These are phyloP conservation scores for Geotrypetes seraphini DNA, from an alignment of 2,797 vertebrate species.

Conservation along the genomic window DNA sequence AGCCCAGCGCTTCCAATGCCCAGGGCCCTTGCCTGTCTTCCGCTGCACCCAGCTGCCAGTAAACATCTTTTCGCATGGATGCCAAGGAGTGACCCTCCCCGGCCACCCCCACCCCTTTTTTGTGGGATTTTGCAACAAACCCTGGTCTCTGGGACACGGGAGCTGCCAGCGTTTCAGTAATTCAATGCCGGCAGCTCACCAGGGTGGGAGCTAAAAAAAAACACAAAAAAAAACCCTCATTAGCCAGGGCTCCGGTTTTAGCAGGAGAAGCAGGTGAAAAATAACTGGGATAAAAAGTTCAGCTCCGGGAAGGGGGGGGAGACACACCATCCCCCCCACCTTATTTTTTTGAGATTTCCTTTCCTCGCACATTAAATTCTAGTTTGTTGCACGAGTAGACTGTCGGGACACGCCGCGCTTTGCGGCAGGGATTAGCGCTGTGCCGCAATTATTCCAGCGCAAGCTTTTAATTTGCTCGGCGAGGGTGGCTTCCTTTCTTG, in stretches of 20 bases:
- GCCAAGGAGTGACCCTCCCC: no score
- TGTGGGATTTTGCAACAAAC: no score
- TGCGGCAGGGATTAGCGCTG: conserved; percentile 73
- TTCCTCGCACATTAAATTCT: conserved; percentile 59
- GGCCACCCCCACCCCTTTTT: no score
- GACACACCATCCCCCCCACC: no score
- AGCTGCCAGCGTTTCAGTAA: conserved; percentile 47
- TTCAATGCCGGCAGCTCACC: conserved; percentile 53
- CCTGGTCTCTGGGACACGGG: no score
- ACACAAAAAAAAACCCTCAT: no score
- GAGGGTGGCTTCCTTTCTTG: conserved; percentile 68
- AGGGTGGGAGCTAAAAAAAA: conserved; percentile 50
- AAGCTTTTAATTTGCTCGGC: conserved; percentile 73
- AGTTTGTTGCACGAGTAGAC: conserved; percentile 63
- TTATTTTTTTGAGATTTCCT: no score
- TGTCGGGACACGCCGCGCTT: conserved; percentile 72
- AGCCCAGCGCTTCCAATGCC: no score
- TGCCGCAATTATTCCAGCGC: conserved; percentile 70
- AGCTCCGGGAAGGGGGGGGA: conserved; percentile 2
- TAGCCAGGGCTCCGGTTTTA: conserved; percentile 46
- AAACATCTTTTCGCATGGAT: no score
- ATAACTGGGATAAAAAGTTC: no score
- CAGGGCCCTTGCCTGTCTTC: no score
- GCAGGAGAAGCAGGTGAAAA: conserved; percentile 33
- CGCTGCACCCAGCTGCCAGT: no score